Evolutionary conservation across 92 coral and sea anemone species (phyloP).

Genomic region (Actinernus sp.): DNA sequence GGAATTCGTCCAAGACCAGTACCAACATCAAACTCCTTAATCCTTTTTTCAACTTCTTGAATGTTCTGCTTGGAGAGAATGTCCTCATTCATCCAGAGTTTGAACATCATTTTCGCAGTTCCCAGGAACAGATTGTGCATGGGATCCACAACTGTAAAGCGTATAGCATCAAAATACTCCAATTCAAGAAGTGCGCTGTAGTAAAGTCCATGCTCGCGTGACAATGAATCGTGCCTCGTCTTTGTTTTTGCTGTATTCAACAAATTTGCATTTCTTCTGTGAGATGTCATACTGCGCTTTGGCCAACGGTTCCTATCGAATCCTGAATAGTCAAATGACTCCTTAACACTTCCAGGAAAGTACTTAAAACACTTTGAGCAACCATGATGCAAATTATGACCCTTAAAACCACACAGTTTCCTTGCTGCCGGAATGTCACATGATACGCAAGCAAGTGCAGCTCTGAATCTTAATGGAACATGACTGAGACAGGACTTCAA

Average conservation of each 20-base stretch:
- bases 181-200: slow-evolving; percentile 24
- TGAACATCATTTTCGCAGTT: too few relatives aligned
- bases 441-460: slow-evolving; percentile 40
- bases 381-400: slow-evolving; percentile 50
- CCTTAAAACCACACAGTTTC: slow-evolving; percentile 54
- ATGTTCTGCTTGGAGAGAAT: slow-evolving; percentile 33
- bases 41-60: slow-evolving; percentile 24
- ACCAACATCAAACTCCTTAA: slow-evolving; percentile 57
- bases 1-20: slow-evolving; percentile 61
- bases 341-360: slow-evolving; percentile 53
- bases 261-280: slow-evolving; percentile 40
- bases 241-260: slow-evolving; percentile 19
- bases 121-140: slow-evolving; percentile 52
- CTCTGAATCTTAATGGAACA: slow-evolving; percentile 32
- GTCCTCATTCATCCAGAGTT: slow-evolving; percentile 59
- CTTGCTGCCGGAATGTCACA: slow-evolving; percentile 58
- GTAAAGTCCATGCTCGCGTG: slow-evolving; percentile 29
- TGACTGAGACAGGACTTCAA: slow-evolving; percentile 26
- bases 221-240: slow-evolving; percentile 9
- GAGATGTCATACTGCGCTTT: slow-evolving; percentile 10
- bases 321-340: slow-evolving; percentile 44
- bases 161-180: slow-evolving; percentile 52
- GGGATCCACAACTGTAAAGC: slow-evolving; percentile 34
- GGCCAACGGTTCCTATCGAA: slow-evolving; percentile 56
- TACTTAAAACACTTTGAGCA: slow-evolving; percentile 53